Evolutionary conservation across 2,888 invertebrate genomes (phyloP).

Genomic region (Habroteleia sp.): DNA sequence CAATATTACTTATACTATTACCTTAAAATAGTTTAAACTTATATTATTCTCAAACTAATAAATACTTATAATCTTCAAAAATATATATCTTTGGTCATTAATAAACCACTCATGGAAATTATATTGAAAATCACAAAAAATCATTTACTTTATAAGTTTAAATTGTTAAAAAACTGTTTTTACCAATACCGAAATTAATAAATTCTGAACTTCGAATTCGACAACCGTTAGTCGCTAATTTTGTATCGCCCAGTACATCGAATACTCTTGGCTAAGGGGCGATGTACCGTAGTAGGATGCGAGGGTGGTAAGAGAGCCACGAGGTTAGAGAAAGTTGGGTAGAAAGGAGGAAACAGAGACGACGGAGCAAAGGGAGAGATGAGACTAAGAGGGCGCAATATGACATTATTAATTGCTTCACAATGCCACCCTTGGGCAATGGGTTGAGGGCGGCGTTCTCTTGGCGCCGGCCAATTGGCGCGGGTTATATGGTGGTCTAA

Average conservation of each 20-base stretch:
- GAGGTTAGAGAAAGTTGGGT: constrained; percentile 50
- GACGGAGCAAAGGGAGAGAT: constrained; percentile 55
- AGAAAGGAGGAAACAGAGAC: constrained; percentile 33
- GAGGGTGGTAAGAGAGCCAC: constrained; percentile 55
- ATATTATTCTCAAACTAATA: no score
- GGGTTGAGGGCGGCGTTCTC: constrained; percentile 66
- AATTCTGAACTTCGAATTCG: no score
- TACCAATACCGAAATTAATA: no score
- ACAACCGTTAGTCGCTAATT: constrained; percentile 48
- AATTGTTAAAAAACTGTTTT: no score
- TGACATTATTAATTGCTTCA: constrained; percentile 78
- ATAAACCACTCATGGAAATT: no score
- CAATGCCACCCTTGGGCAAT: constrained; percentile 72
- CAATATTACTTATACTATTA: no score
- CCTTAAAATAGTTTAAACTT: no score
- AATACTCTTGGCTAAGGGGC: constrained; percentile 60
- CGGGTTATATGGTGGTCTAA: constrained; percentile 66
- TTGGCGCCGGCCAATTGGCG: constrained; percentile 71
- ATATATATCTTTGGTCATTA: no score
- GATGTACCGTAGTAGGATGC: constrained; percentile 61
- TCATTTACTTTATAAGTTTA: no score
- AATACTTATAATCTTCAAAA: no score
- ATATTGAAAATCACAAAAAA: no score
- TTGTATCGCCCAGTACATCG: constrained; percentile 57
- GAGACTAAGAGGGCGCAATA: constrained; percentile 71